A percentile compares a stretch with the other conserved stretches of the same genome.
Conservation (phyloP, 2,888 invertebrate genomes). For the Yponomeuta cagnagella region DNA sequence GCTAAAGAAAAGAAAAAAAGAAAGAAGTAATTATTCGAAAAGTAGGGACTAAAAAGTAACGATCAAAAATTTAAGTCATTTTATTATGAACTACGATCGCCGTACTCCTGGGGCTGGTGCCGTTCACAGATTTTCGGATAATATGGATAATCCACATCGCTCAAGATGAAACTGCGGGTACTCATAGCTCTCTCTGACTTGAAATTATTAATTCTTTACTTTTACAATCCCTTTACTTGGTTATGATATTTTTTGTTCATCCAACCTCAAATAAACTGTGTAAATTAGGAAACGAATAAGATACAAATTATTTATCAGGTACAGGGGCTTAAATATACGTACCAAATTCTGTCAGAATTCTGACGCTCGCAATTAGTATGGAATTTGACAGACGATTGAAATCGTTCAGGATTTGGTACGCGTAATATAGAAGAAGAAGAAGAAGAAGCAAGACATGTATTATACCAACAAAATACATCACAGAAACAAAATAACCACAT, state of each 20-base stretch:
- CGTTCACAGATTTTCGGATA: slow-evolving; percentile 63
- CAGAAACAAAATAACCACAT: too few species aligned
- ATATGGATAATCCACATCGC: slow-evolving; percentile 64
- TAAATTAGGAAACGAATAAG: neutral
- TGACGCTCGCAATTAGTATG: too few species aligned
- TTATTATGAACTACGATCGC: slow-evolving; percentile 49
- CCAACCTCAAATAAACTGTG: neutral
- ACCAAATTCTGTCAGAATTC: too few species aligned
- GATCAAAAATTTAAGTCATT: slow-evolving; percentile 54
- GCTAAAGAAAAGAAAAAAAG: slow-evolving; percentile 29
- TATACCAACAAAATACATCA: too few species aligned
- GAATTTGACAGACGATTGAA: too few species aligned
- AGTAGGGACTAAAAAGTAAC: slow-evolving; percentile 47
- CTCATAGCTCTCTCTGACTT: neutral
- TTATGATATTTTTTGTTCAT: slow-evolving; percentile 16
- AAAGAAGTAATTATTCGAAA: slow-evolving; percentile 45
- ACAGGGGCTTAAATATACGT: too few species aligned
- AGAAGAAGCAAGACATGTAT: too few species aligned
- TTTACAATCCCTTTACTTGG: slow-evolving; percentile 31
- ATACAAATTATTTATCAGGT: neutral
- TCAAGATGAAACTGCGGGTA: slow-evolving; percentile 53
- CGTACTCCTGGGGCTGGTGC: slow-evolving; percentile 14
- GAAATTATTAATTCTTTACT: slow-evolving; percentile 59
- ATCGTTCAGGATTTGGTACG: too few species aligned
- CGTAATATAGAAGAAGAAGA: too few species aligned